A percentile compares a stretch with the other conserved stretches of the same genome.
phyloP scores from a whole-genome alignment of 2,888 invertebrate species.

The Polydesmus complanatus region DNA sequence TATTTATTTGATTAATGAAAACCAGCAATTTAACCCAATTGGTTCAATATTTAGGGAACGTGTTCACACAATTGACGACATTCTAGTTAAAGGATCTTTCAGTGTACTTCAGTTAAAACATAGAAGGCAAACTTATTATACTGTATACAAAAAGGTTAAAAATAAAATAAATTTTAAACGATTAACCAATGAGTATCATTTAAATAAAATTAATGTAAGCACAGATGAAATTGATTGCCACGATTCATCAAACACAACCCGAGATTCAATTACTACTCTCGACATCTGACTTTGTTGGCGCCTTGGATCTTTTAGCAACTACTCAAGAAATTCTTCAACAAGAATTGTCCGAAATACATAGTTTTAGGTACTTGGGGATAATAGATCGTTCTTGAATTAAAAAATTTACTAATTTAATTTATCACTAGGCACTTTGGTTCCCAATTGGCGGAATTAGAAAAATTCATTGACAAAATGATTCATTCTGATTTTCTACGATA shows the following conservation, averaged over 20 bases:
- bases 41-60: slow-evolving; percentile 40
- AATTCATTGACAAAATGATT: slow-evolving; percentile 91
- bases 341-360: slow-evolving; percentile 80
- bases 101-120: slow-evolving; percentile 45
- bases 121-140: slow-evolving; percentile 28
- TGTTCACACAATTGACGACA: slow-evolving; percentile 60
- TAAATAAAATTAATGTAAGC: slow-evolving; percentile 32
- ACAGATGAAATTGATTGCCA: slow-evolving; percentile 73
- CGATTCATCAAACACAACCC: slow-evolving; percentile 94
- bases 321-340: slow-evolving; percentile 86
- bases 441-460: slow-evolving; percentile 88
- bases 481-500: slow-evolving; percentile 86
- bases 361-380: slow-evolving; percentile 48
- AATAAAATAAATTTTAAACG: neutral
- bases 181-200: slow-evolving; percentile 11
- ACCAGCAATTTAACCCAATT: neutral
- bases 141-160: slow-evolving; percentile 31
- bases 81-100: slow-evolving; percentile 64
- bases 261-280: slow-evolving; percentile 88
- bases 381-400: neutral
- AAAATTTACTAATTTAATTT: neutral
- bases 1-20: slow-evolving; percentile 1
- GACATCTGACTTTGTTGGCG: slow-evolving; percentile 93
- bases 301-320: slow-evolving; percentile 87
- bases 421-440: slow-evolving; percentile 70